Percentiles rank a stretch among this genome's conserved stretches.
These are phyloP conservation scores for Prolemur simus DNA, from an alignment of 2,113 vertebrate genomes.

Conservation along the genomic window DNA sequence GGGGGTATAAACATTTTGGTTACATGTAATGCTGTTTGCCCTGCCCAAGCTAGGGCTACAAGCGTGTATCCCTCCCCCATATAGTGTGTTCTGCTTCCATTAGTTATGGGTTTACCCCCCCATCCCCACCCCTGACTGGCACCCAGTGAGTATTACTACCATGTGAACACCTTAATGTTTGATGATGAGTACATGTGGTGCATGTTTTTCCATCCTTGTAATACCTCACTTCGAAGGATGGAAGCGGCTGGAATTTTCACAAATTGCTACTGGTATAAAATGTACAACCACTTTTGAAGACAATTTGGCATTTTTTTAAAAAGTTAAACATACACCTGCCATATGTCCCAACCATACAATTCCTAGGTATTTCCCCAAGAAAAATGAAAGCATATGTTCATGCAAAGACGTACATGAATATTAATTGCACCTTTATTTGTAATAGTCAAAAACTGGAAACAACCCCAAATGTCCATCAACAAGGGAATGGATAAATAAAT, in stretches of 20 bases:
- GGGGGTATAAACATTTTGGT: too few relatives aligned
- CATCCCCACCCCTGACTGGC: too few relatives aligned
- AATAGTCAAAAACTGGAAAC: neutral
- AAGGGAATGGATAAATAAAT: neutral
- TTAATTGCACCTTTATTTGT: neutral
- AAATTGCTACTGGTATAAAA: neutral
- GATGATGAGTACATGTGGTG: too few relatives aligned
- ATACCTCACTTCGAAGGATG: too few relatives aligned
- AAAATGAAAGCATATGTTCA: neutral
- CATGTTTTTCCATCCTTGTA: too few relatives aligned
- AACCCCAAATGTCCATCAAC: neutral
- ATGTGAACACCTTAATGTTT: too few relatives aligned
- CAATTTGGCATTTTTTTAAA: neutral
- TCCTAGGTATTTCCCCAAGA: neutral
- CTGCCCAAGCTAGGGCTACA: too few relatives aligned
- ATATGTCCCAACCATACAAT: neutral
- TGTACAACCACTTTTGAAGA: neutral
- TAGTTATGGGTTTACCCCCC: too few relatives aligned
- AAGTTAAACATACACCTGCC: neutral
- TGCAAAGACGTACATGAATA: neutral
- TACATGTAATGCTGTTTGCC: too few relatives aligned
- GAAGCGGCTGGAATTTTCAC: neutral
- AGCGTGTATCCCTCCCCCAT: too few relatives aligned
- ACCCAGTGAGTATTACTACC: too few relatives aligned
- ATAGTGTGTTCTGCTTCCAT: too few relatives aligned